Percentiles rank a stretch among this genome's conserved stretches.
Conservation (phyloP, 2,888 invertebrate species). For the Mimachlamys varia region DNA sequence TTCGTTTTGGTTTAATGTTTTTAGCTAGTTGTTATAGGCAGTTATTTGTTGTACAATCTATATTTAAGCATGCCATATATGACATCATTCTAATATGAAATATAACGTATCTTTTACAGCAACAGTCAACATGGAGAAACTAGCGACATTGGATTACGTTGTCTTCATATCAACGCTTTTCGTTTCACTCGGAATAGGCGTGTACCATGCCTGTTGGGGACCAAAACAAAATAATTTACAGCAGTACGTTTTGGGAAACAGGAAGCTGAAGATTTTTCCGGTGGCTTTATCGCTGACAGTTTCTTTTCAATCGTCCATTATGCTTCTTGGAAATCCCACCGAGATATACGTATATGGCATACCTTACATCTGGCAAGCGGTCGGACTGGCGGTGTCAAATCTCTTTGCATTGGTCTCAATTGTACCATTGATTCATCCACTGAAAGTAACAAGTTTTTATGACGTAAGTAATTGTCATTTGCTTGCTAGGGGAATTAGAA, state of each 20-base stretch:
- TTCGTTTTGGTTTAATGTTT: no score
- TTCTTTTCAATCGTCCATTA: constrained; percentile 79
- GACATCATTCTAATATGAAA: neutral
- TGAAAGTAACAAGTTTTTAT: constrained; percentile 76
- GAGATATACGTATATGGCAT: constrained; percentile 61
- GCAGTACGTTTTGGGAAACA: constrained; percentile 79
- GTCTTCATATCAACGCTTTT: constrained; percentile 75
- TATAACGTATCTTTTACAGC: neutral
- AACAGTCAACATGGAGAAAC: neutral
- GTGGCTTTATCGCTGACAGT: constrained; percentile 79
- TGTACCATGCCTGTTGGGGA: constrained; percentile 83
- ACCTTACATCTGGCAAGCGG: constrained; percentile 66
- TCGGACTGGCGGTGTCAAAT: constrained; percentile 68
- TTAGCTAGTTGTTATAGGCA: no score
- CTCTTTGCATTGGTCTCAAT: constrained; percentile 72
- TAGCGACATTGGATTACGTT: constrained; percentile 64
- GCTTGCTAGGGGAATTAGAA: no score
- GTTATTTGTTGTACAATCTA: no score
- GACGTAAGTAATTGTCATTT: constrained; percentile 66
- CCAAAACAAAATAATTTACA: constrained; percentile 83
- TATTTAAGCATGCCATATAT: no score
- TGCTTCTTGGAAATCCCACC: constrained; percentile 75
- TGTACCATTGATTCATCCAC: constrained; percentile 74
- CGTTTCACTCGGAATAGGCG: constrained; percentile 77
- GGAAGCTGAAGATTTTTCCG: constrained; percentile 78